Evolutionary conservation across 2,888 invertebrate genomes (phyloP).

Genomic region (Cordylochernes scorpioides): DNA sequence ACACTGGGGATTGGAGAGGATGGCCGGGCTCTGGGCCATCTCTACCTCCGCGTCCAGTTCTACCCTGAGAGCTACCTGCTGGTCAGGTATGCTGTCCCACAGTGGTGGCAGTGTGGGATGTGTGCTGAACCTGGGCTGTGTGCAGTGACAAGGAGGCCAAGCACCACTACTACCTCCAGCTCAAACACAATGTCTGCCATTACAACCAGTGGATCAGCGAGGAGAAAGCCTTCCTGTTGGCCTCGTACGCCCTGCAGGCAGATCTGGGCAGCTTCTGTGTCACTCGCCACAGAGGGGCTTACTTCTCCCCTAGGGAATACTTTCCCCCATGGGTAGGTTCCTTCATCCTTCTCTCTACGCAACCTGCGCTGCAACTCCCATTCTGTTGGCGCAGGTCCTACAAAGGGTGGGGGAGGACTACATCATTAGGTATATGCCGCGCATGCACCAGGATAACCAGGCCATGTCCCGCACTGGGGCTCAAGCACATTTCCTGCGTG

Average conservation of each 20-base stretch:
- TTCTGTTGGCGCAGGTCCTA: constrained; percentile 24
- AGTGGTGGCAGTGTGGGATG: too few relatives aligned
- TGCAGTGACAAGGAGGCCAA: constrained; percentile 68
- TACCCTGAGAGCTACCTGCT: too few relatives aligned
- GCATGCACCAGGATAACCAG: constrained; percentile 51
- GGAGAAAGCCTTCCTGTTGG: constrained; percentile 38
- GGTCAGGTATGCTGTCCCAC: too few relatives aligned
- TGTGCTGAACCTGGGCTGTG: too few relatives aligned
- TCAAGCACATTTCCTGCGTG: constrained; percentile 58
- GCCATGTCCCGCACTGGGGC: constrained; percentile 53
- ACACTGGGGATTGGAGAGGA: too few relatives aligned
- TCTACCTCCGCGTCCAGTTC: too few relatives aligned
- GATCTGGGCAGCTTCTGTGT: constrained; percentile 55
- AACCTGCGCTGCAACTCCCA: too few relatives aligned
- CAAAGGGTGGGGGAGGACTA: constrained; percentile 27
- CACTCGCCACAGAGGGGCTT: constrained; percentile 22
- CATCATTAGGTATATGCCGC: constrained; percentile 33
- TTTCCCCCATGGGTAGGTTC: constrained; percentile 35
- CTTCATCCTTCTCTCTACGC: too few relatives aligned
- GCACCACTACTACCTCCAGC: constrained; percentile 77
- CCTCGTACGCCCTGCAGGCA: constrained; percentile 69
- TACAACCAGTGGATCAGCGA: constrained; percentile 21
- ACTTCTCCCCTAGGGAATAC: constrained; percentile 59
- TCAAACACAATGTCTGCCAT: constrained; percentile 51
- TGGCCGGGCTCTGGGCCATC: too few relatives aligned